Base-by-base conservation (phyloP, 2,888 invertebrate genomes). In the Drosophila infuscata region DNA sequence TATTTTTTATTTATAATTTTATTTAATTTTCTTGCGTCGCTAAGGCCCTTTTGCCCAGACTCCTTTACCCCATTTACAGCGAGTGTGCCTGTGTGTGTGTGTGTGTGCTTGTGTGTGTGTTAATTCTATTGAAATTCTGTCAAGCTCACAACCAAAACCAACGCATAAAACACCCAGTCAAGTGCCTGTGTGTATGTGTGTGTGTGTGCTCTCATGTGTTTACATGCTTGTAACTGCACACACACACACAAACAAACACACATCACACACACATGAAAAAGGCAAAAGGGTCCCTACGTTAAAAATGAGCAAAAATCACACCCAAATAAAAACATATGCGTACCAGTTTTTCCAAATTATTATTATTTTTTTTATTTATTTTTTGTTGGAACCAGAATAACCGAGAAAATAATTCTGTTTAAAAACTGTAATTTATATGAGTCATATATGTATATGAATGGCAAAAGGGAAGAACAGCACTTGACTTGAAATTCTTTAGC, bases 121-220 rank as follows among this genome's bases (percentile, higher is more conserved):
- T 89, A 89, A 89, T 90, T 89, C 89, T 83, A 91, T 91, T 90
- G 88, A 91, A 91, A 91, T 88, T 82, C 89, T 83, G 86, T 89
- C 85, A 90, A 83, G 91, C 89, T 88, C 67, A 74, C 75, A 83
- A 74, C 89, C 87, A 81, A 85, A 85, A 86, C 89, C 81, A 88
- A 86, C 89, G 78, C 86, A 88, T 78, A 78, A 72, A 85, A 90
- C 90, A 90, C 80, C 74, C 82, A 74, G 62, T 87, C 72, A 74
- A 79, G 84, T 76, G 82, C 63, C 62, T 33, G 46, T 65, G 46
- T 57, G 25, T 25, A 0, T 46, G 15, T 20, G 3, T 43, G 43
- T 43, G 43, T 43, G 11, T 46, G 20, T 46, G 46, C 70, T 72
- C 77, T 77, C 53, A 43, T 83, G 74, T 87, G 82, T 81, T 83